Evolutionary conservation across 1,140 invertebrate species (phyloP).

Genomic region (Drosophila pallidifrons): DNA sequence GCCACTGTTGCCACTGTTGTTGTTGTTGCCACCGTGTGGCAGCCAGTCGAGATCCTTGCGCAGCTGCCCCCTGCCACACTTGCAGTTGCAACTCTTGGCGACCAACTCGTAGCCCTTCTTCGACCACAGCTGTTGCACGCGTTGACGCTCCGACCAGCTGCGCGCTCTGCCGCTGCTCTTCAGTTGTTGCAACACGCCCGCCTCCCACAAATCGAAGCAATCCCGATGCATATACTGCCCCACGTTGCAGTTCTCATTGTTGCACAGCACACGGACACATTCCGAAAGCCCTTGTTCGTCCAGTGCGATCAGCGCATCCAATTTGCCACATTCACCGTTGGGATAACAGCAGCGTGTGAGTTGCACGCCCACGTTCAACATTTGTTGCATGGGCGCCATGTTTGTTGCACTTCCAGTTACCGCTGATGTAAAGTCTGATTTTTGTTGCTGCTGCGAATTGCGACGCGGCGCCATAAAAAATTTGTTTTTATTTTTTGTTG

Average conservation of each 20-base stretch:
- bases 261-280: constrained; percentile 95
- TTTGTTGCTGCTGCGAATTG: constrained; percentile 58
- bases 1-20: constrained; percentile 30
- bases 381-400: constrained; percentile 75
- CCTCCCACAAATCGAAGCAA: constrained; percentile 97
- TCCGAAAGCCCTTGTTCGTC: constrained; percentile 92
- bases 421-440: constrained; percentile 27
- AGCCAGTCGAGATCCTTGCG: constrained; percentile 97
- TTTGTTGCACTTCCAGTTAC: constrained; percentile 52
- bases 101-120: constrained; percentile 98
- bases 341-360: constrained; percentile 91
- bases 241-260: constrained; percentile 95
- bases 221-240: constrained; percentile 97
- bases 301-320: constrained; percentile 88
- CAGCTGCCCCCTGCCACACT: constrained; percentile 95
- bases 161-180: constrained; percentile 95
- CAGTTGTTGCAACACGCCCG: constrained; percentile 93
- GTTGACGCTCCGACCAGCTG: constrained; percentile 97
- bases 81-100: constrained; percentile 94
- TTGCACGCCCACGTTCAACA: constrained; percentile 57
- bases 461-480: constrained; percentile 84
- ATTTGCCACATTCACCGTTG: constrained; percentile 90
- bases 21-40: constrained; percentile 24
- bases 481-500: constrained; percentile 23
- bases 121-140: constrained; percentile 98